Conservation (phyloP, 2,113 vertebrate genomes). For the Clarias gariepinus region DNA sequence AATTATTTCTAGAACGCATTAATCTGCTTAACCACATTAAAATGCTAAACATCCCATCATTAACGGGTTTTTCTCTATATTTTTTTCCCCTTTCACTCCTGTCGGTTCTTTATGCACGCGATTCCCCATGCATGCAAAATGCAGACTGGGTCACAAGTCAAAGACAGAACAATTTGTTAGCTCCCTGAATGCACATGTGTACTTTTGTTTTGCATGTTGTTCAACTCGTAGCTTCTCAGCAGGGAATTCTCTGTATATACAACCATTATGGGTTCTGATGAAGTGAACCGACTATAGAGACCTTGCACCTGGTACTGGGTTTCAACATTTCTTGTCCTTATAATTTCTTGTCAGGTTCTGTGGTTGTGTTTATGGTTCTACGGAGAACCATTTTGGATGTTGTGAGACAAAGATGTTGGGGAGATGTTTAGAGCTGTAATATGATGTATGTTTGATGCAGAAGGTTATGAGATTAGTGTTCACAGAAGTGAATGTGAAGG, state of each 20-base stretch:
- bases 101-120: neutral
- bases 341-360: neutral
- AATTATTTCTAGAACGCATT: neutral
- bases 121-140: neutral
- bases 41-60: slow-evolving; percentile 30
- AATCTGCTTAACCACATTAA: slow-evolving; percentile 11
- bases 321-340: neutral
- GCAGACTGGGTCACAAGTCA: neutral
- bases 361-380: neutral
- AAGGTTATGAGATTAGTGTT: neutral
- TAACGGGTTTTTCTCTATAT: neutral
- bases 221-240: neutral
- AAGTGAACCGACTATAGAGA: neutral
- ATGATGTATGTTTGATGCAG: neutral
- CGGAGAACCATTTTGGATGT: neutral
- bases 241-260: neutral
- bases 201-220: too few species aligned
- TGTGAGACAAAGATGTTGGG: neutral
- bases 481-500: neutral
- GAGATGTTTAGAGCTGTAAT: neutral
- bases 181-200: neutral
- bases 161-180: slow-evolving; percentile 5
- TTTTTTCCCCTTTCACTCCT: neutral
- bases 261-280: neutral
- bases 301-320: neutral